A percentile compares a stretch with the other conserved stretches of the same genome.
Conservation (phyloP, 2,113 vertebrate genomes). For the Peromyscus leucopus region DNA sequence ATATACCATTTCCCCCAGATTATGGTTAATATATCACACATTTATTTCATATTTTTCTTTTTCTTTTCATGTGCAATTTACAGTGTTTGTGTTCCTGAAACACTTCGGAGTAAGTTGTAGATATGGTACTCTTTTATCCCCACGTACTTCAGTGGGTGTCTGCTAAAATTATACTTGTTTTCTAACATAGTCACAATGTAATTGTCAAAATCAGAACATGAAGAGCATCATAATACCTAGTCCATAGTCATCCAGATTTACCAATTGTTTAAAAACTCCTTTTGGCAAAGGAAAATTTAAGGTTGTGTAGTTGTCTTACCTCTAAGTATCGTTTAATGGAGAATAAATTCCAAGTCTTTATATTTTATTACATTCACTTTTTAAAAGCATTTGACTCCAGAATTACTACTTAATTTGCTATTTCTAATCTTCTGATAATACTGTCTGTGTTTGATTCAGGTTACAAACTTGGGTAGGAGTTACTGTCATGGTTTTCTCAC, state of each 20-base stretch:
- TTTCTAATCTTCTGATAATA: conserved; percentile 14
- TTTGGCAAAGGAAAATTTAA: not conserved
- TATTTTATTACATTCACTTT: conserved; percentile 26
- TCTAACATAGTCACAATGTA: not conserved
- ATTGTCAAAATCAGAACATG: conserved; percentile 39
- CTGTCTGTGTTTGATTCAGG: conserved; percentile 7
- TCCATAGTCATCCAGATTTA: not conserved
- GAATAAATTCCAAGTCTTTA: conserved; percentile 26
- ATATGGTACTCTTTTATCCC: not conserved
- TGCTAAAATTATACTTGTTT: conserved; percentile 13
- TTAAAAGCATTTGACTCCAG: not conserved
- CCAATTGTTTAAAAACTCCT: conserved; percentile 13
- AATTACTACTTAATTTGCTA: conserved; percentile 39
- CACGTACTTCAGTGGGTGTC: not conserved
- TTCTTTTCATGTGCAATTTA: not conserved
- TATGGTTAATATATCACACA: not conserved
- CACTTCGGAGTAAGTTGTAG: not conserved
- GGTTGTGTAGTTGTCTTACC: not conserved
- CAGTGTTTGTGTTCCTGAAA: not conserved
- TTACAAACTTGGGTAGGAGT: not conserved
- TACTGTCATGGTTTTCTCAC: not conserved
- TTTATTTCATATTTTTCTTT: conserved; percentile 46
- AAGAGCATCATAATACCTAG: conserved; percentile 40
- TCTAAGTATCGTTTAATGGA: conserved; percentile 48
- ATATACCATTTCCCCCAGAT: conserved; percentile 11